Evolutionary conservation across 2,113 vertebrate species (phyloP), one percentile per base, ranked within the genome.

Genomic region (Elgaria multicarinata): DNA sequence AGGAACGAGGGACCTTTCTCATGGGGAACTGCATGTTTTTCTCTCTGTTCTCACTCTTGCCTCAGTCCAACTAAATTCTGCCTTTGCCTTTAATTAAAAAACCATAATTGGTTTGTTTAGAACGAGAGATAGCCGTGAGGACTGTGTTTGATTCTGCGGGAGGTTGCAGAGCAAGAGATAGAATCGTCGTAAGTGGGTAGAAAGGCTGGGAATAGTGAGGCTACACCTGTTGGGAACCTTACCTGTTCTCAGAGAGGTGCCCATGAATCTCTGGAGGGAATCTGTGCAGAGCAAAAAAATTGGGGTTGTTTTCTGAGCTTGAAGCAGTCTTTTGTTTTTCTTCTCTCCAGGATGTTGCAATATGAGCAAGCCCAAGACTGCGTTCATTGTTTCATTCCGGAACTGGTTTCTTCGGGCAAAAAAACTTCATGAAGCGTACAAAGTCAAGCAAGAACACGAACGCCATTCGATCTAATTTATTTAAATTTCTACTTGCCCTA

Each of bases 51-150:
- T 91, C 91, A 85, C 91, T 92, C 81, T 94, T 92, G 83, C 92
- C 94, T 75, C 79, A 82, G 93, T 88, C 74, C 31, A 76, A 53
- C 87, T 64, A n/a, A 46, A 33, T 44, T 26, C 42, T 50, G 42
- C 14, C 6, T 7, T 55, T 55, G 24, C 28, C 82, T 78, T 92
- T 96, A 96, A 95, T 95, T 95, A 96, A 95, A 94, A 95, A 96
- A 90, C 91, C 92, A 94, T 94, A 93, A 93, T 91, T 67, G 93
- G 93, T 87, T 90, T 94, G 89, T 94, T 93, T 94, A 87, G 93
- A 93, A 89, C 44, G 88, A 86, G 92, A 92, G 94, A 92, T 89
- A 91, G 92, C 93, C 93, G 0, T 1, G 85, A 84, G 94, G 93
- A 94, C 90, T 78, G 92, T 94, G 93, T 93, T 93, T 94, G 92